Evolutionary conservation across 2,113 vertebrate species (phyloP), one percentile per base, ranked within the genome.

Genomic region (Nestor notabilis): DNA sequence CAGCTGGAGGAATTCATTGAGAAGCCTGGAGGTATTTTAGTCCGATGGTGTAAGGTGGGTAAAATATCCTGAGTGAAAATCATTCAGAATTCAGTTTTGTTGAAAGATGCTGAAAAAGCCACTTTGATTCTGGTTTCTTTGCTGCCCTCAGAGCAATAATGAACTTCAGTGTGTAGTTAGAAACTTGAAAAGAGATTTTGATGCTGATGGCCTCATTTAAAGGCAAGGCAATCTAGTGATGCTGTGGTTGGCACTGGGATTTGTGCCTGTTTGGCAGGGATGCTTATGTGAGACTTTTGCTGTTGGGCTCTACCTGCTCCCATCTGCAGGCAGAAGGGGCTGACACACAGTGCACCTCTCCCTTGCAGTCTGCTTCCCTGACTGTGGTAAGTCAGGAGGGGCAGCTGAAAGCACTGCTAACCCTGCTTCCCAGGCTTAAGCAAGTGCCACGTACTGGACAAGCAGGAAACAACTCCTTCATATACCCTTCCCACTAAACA

Each of bases 11-110:
- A 99, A 72, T 98, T 99, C 23, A 97, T 99, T 94, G 99, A 99
- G 97, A 98, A 99, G 76, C 99, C 99, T 4, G 99, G 99, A 35
- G 98, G 98, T n/a, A 98, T 99, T 94, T 97, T 99, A 81, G 99
- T 99, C 65, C 98, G 99, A 81, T 99, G 99, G 99, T 99, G 99
- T 97, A 99, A 99, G 99, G 99, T 99, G 58, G 63, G 98, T 95
- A 65, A 86, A 91, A 37, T 31, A 49, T 6, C 49, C 47, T 37
- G 13, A 9, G 10, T 61, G 65, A 78, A 79, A 78, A 65, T 75
- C 84, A 21, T 52, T 41, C 52, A n/a, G 50, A 33, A 20, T 60
- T 71, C 41, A 43, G 23, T 31, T 84, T 86, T 86, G 21, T 81
- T 58, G 66, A 29, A 77, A 78, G 29, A 53, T 82, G 31, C 7